phyloP scores from a whole-genome alignment of 2,888 invertebrate species.

The Cantharis rustica region DNA sequence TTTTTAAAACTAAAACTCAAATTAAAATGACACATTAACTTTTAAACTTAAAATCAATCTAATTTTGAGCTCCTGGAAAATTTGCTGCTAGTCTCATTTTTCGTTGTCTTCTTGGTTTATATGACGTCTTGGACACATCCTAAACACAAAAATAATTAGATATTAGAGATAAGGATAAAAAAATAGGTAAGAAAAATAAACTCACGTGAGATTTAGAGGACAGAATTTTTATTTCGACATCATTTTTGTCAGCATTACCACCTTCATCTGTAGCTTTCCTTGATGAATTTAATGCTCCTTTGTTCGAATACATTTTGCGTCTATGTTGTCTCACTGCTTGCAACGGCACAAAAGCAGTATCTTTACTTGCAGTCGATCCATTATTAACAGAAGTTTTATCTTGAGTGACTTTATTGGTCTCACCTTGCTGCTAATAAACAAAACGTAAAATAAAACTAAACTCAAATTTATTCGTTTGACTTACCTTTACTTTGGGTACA shows the following conservation, averaged over 20 bases:
- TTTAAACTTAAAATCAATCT: neutral
- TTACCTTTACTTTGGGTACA: neutral
- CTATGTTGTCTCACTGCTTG: conserved; percentile 59
- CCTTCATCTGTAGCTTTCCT: neutral
- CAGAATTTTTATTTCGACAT: neutral
- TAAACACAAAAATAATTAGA: neutral
- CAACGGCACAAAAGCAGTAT: conserved; percentile 60
- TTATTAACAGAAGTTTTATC: neutral
- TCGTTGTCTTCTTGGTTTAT: conserved; percentile 38
- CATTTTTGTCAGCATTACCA: neutral
- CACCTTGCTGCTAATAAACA: neutral
- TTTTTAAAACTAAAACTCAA: neutral
- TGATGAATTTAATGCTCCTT: neutral
- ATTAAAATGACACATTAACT: neutral
- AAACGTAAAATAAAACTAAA: neutral
- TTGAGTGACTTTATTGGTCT: neutral
- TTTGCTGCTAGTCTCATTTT: conserved; percentile 51
- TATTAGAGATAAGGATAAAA: too few species aligned
- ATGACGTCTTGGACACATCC: conserved; percentile 10
- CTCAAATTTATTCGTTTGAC: neutral
- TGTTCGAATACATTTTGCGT: conserved; percentile 11
- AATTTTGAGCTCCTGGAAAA: conserved; percentile 33
- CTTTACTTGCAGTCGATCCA: conserved; percentile 10
- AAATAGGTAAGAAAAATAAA: neutral
- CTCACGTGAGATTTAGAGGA: neutral